Percentiles rank a stretch among this genome's conserved stretches.
Conservation (phyloP, 37 sponge, comb jelly and placozoan genomes). For the Beroe forskalii region DNA sequence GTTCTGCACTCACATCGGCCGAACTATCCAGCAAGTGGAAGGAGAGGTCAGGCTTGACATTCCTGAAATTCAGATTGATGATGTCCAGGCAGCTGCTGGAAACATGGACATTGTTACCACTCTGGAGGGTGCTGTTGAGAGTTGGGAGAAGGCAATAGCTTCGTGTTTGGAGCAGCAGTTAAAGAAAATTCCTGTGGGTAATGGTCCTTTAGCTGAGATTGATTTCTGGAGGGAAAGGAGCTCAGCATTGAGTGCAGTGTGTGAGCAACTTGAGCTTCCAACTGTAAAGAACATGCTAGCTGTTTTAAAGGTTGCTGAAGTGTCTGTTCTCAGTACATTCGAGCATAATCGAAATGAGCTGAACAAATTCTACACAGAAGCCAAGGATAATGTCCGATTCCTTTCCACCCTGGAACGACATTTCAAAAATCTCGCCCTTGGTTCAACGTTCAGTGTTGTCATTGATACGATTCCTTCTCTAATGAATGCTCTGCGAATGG, state of each 20-base stretch:
- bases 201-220: constrained; percentile 93
- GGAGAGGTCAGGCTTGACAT: constrained; percentile 92
- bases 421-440: constrained; percentile 96
- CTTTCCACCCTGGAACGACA: constrained; percentile 95
- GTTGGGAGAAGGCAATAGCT: constrained; percentile 81
- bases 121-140: constrained; percentile 78
- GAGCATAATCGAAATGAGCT: constrained; percentile 86
- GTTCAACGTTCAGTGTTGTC: constrained; percentile 81
- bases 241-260: constrained; percentile 80
- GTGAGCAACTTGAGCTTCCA: constrained; percentile 88
- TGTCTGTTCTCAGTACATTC: constrained; percentile 74
- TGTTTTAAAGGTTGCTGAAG: constrained; percentile 74
- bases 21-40: constrained; percentile 90
- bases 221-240: constrained; percentile 97
- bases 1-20: constrained; percentile 78
- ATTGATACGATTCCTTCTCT: constrained; percentile 89
- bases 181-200: constrained; percentile 77
- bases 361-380: constrained; percentile 89
- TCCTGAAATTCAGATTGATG: constrained; percentile 71
- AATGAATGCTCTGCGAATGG: constrained; percentile 99
- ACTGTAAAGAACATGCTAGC: constrained; percentile 69
- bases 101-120: constrained; percentile 70
- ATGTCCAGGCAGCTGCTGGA: constrained; percentile 69
- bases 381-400: constrained; percentile 98
- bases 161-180: constrained; percentile 76